phyloP scores from a whole-genome alignment of 2,888 invertebrate species.

The Drosophila lacicola region DNA sequence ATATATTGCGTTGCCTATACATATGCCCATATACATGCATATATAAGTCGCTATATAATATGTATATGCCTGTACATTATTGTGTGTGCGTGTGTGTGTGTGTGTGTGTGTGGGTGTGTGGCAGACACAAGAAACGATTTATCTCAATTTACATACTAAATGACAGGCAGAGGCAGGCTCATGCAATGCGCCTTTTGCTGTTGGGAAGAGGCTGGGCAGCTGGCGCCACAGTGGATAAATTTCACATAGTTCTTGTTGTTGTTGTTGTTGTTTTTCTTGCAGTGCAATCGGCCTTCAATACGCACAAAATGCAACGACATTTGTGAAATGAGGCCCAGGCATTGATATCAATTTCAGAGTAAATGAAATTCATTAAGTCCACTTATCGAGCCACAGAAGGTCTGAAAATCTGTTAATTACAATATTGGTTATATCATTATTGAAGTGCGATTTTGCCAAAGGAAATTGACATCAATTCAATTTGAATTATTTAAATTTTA shows the following conservation, averaged over 20 bases:
- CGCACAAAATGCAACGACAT: constrained; percentile 47
- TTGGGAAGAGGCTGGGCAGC: constrained; percentile 14
- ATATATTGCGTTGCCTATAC: constrained; percentile 50
- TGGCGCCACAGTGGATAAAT: constrained; percentile 44
- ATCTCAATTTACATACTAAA: constrained; percentile 81
- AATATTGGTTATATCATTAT: constrained; percentile 42
- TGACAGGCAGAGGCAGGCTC: constrained; percentile 72
- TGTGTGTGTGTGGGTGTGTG: constrained; percentile 41
- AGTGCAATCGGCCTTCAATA: constrained; percentile 28
- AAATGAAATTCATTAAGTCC: constrained; percentile 66
- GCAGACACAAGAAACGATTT: constrained; percentile 77
- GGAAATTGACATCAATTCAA: constrained; percentile 4
- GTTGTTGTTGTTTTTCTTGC: constrained; percentile 15
- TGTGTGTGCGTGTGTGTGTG: constrained; percentile 17
- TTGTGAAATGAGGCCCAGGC: constrained; percentile 60
- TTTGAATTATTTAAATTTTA: too few relatives aligned
- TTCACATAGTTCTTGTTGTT: constrained; percentile 21
- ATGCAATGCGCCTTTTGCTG: constrained; percentile 63
- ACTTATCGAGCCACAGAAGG: constrained; percentile 36
- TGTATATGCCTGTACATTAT: constrained; percentile 31
- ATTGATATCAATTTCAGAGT: constrained; percentile 70
- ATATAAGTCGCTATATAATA: constrained; percentile 35
- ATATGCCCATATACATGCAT: constrained; percentile 27
- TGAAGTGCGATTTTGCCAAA: constrained; percentile 20
- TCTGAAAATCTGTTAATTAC: constrained; percentile 56